Base-by-base conservation (phyloP, 1,140 invertebrate genomes). In the Drosophila burlai region DNA sequence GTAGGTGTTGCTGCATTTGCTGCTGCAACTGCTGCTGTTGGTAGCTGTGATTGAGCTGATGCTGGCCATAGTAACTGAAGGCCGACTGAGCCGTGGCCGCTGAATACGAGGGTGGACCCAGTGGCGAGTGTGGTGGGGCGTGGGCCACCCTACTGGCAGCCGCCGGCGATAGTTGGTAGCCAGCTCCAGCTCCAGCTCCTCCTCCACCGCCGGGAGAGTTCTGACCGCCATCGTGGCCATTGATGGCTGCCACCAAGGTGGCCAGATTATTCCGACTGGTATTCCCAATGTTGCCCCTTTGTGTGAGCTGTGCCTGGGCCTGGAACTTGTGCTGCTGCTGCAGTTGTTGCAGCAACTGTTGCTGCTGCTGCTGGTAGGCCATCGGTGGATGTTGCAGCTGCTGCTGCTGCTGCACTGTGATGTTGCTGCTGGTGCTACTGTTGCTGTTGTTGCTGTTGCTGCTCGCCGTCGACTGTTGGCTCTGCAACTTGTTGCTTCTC, bases 281-380 rank as follows among this genome's bases (percentile, higher is more conserved):
- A 7, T 57, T 57, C 9, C 54, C 54, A 57, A 57, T 57, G 26
- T 83, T 83, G 67, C 75, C 64, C 1, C 74, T 34, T n/a, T 66
- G 34, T 24, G 92, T 92, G 21, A 83, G 65, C 24, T 89, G 90
- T 0, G 65, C 65, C 31, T 92, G 87, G 7, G 93, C 92, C 61
- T 93, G 93, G 60, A 94, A 93, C 68, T 93, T 92, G 58, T 92
- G 91, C 36, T 92, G 89, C 54, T 93, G 92, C 63, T 92, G 90
- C 64, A 87, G 58, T 60, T 92, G 89, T 9, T 85, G 83, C 45
- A 91, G 71, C 73, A 93, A 80, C 46, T 93, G 91, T 60, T 93
- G 92, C 63, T 93, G 92, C 58, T 93, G 92, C 50, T 92, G 87
- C 46, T 93, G 92, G 72, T 87, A 91, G 29, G 77, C 80, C 80